Evolutionary conservation across 1,140 invertebrate species (phyloP).

Genomic region (Drosophila varians): DNA sequence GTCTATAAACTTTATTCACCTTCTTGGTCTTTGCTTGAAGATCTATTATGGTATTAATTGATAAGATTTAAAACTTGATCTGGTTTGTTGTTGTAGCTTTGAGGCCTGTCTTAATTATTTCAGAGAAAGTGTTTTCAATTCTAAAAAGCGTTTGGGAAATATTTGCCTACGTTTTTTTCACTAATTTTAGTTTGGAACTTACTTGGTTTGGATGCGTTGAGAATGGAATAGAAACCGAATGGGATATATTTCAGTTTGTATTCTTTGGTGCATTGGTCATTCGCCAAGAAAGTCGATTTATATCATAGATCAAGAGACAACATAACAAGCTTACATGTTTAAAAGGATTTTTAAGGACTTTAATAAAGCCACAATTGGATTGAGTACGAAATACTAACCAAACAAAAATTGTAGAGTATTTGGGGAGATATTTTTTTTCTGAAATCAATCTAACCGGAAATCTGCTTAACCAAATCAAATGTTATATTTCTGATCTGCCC

Average conservation of each 20-base stretch:
- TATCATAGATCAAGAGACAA: constrained; percentile 81
- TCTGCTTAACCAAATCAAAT: constrained; percentile 1
- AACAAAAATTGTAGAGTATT: neutral
- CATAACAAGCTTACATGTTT: constrained; percentile 72
- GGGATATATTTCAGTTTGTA: constrained; percentile 4
- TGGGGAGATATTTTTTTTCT: neutral
- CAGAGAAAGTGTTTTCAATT: neutral
- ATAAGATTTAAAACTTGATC: neutral
- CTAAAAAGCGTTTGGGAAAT: neutral
- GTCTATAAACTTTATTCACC: neutral
- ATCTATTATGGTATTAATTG: neutral
- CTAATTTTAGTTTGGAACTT: constrained; percentile 15
- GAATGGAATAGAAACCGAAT: constrained; percentile 9
- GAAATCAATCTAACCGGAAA: neutral
- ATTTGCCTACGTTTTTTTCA: neutral
- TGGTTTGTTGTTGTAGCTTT: neutral
- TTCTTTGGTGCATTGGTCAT: constrained; percentile 60
- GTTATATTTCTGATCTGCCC: neutral
- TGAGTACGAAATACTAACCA: neutral
- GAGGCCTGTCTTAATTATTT: neutral
- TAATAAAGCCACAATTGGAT: neutral
- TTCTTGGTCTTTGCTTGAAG: neutral
- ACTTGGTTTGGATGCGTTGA: constrained; percentile 12
- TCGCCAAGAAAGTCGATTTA: constrained; percentile 81
- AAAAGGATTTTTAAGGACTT: constrained; percentile 2